Evolutionary conservation across 1,140 invertebrate genomes (phyloP).

Genomic region (Anoplolepis gracilipes): DNA sequence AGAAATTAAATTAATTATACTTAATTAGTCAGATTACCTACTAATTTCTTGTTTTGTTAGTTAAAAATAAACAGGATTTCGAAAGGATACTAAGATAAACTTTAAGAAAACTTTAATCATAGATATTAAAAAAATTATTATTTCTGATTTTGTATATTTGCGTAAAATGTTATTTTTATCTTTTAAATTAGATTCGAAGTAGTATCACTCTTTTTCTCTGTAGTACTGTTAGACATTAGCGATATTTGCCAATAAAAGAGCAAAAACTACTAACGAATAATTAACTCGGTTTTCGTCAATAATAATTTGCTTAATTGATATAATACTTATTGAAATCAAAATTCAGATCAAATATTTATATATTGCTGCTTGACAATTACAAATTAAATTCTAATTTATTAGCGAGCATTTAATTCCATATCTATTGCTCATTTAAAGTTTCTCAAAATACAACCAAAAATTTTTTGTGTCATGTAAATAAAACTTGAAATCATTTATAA

Average conservation of each 20-base stretch:
- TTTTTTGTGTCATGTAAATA: background rate
- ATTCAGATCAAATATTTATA: background rate
- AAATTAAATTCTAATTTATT: background rate
- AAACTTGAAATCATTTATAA: background rate
- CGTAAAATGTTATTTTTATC: background rate
- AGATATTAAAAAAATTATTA: background rate
- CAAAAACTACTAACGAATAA: conserved; percentile 7
- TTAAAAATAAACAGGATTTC: background rate
- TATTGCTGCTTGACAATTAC: background rate
- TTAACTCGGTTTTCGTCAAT: background rate
- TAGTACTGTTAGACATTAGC: background rate
- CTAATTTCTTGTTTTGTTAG: background rate
- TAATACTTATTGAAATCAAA: background rate
- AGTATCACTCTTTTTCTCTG: background rate
- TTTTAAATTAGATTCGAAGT: background rate
- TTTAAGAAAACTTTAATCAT: background rate
- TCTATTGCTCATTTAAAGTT: background rate
- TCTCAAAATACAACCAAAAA: background rate
- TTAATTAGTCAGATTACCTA: background rate
- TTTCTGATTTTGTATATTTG: background rate
- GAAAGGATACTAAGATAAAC: background rate
- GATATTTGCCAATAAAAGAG: background rate
- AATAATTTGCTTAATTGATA: background rate
- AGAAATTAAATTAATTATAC: background rate
- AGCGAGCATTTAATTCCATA: background rate